These are phyloP conservation scores for Maylandia zebra DNA, from an alignment of 2,113 vertebrate genomes.

Conservation along the genomic window DNA sequence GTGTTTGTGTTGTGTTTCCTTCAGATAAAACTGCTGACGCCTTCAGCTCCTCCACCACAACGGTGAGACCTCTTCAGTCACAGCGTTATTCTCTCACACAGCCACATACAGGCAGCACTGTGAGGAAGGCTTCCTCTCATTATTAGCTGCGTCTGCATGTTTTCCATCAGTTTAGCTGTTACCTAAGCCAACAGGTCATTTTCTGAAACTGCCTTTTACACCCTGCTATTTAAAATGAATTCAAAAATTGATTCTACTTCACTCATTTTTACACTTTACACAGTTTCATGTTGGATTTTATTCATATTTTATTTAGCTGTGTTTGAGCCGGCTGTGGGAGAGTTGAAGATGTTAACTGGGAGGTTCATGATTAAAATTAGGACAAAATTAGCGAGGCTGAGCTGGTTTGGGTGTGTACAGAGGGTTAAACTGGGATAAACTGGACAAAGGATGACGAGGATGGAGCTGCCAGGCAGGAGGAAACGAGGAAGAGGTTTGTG, in stretches of 20 bases:
- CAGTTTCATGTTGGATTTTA: neutral
- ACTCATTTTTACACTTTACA: neutral
- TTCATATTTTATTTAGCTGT: neutral
- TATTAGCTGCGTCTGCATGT: neutral
- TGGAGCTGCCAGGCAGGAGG: neutral
- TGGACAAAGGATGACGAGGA: neutral
- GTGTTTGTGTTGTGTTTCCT: slow-evolving; percentile 11
- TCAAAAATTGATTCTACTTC: fast-evolving
- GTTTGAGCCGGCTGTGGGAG: neutral
- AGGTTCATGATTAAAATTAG: neutral
- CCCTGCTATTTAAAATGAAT: neutral
- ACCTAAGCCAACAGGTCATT: neutral
- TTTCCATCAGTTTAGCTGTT: neutral
- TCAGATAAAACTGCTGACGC: slow-evolving; percentile 88
- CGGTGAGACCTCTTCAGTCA: slow-evolving; percentile 72
- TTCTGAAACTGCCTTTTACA: neutral
- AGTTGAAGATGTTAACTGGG: neutral
- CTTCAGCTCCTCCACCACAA: slow-evolving; percentile 79
- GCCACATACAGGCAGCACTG: neutral
- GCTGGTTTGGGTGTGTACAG: neutral
- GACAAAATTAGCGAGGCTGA: neutral
- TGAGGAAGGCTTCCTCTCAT: neutral
- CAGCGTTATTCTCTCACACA: neutral
- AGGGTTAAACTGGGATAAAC: neutral
- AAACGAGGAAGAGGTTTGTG: neutral